These are phyloP conservation scores for Atherinomorus stipes DNA, from an alignment of 2,113 vertebrate species.

Conservation along the genomic window DNA sequence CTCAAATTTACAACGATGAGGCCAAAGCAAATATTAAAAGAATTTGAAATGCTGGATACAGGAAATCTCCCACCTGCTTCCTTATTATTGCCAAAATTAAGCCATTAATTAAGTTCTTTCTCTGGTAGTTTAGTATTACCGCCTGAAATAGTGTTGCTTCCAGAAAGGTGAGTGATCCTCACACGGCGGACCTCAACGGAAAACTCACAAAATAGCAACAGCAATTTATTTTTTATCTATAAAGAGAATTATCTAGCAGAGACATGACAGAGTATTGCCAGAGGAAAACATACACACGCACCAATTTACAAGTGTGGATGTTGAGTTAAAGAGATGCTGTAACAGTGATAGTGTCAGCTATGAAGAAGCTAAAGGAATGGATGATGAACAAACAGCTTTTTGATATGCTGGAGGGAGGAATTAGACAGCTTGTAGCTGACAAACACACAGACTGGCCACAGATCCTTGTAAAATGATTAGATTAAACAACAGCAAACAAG, in stretches of 20 bases:
- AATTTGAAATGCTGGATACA: conserved; percentile 53
- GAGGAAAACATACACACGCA: conserved; percentile 24
- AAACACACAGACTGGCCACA: conserved; percentile 77
- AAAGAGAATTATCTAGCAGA: background rate
- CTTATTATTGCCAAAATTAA: conserved; percentile 51
- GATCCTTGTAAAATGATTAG: conserved; percentile 80
- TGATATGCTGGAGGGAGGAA: conserved; percentile 66
- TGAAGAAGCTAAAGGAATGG: conserved; percentile 40
- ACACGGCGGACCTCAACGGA: background rate
- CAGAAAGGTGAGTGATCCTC: conserved; percentile 24
- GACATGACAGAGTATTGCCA: background rate
- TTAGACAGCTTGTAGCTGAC: conserved; percentile 79
- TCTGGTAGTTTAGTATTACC: conserved; percentile 42
- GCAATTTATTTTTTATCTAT: background rate
- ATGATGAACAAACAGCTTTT: conserved; percentile 57
- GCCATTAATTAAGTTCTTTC: conserved; percentile 44
- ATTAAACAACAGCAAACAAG: conserved; percentile 81
- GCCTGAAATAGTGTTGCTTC: conserved; percentile 8
- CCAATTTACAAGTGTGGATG: conserved; percentile 33
- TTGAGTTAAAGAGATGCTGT: conserved; percentile 40
- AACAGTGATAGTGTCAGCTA: conserved; percentile 52
- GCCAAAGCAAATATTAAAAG: conserved; percentile 45
- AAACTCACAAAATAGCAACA: conserved; percentile 5
- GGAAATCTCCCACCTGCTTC: conserved; percentile 48
- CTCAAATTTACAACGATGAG: conserved; percentile 54